Percentiles rank a stretch among this genome's conserved stretches.
These are phyloP conservation scores for Coenonympha arcania DNA, from an alignment of 2,888 invertebrate species.

Conservation along the genomic window DNA sequence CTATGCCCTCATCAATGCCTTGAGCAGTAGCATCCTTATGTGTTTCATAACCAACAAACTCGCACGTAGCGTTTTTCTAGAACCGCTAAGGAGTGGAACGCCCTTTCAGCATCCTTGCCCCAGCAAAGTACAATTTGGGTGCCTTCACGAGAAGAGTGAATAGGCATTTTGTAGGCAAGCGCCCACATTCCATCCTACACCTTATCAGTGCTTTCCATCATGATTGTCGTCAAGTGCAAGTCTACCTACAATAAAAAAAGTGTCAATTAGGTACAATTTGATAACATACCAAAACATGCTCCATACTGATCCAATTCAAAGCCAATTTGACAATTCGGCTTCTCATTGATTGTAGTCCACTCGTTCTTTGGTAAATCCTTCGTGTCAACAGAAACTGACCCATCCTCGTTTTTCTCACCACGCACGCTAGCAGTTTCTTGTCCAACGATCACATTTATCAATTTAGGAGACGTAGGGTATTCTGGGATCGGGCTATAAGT, in stretches of 20 bases:
- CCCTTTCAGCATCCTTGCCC: too few relatives aligned
- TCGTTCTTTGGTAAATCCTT: constrained; percentile 46
- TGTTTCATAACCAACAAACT: too few relatives aligned
- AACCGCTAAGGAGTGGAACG: too few relatives aligned
- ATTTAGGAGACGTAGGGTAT: constrained; percentile 33
- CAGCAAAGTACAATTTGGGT: too few relatives aligned
- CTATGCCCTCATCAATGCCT: too few relatives aligned
- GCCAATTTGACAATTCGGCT: constrained; percentile 62
- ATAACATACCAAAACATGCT: constrained; percentile 72
- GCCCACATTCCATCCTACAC: too few relatives aligned
- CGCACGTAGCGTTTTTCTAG: too few relatives aligned
- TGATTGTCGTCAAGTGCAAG: too few relatives aligned
- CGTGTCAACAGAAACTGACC: constrained; percentile 44
- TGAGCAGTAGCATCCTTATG: too few relatives aligned
- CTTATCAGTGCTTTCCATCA: too few relatives aligned
- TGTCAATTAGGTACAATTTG: background rate
- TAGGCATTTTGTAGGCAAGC: too few relatives aligned
- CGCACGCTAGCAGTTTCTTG: constrained; percentile 39
- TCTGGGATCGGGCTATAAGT: constrained; percentile 37
- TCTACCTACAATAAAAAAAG: background rate
- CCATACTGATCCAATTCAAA: constrained; percentile 72
- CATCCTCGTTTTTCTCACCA: constrained; percentile 42
- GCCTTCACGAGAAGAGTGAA: too few relatives aligned
- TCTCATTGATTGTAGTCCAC: constrained; percentile 46
- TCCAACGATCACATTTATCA: constrained; percentile 39